phyloP scores from a whole-genome alignment of 2,113 vertebrate genomes.

The Coryphaenoides rupestris region DNA sequence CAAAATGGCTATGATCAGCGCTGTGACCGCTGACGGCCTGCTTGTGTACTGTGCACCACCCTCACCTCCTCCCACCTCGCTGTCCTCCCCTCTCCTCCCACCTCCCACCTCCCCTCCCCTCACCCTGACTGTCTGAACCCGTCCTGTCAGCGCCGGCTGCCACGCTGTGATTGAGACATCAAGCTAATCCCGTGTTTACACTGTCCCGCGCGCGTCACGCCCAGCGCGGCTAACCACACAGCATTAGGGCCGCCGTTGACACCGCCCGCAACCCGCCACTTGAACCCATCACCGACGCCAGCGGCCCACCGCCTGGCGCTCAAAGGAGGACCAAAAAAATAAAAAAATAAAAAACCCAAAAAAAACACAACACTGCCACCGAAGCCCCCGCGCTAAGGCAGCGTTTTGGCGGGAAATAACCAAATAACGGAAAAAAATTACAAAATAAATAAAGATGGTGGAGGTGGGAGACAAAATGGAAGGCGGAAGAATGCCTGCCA shows the following conservation, averaged over 20 bases:
- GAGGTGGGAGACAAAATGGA: constrained; percentile 18
- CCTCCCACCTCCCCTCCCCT: neutral
- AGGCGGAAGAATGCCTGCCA: constrained; percentile 52
- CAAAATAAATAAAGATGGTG: constrained; percentile 49
- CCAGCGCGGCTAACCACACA: constrained; percentile 70
- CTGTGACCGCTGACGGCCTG: too few species aligned
- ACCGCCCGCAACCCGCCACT: constrained; percentile 61
- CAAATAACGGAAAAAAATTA: too few species aligned
- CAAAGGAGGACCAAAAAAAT: too few species aligned
- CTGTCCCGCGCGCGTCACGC: constrained; percentile 62
- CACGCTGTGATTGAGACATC: constrained; percentile 75
- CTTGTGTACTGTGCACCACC: too few species aligned
- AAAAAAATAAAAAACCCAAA: too few species aligned
- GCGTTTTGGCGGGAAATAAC: constrained; percentile 40
- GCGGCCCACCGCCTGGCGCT: constrained; percentile 14
- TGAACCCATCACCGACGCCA: constrained; percentile 65
- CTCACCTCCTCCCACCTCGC: neutral
- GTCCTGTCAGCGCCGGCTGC: constrained; percentile 62
- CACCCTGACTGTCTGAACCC: constrained; percentile 35
- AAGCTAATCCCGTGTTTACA: constrained; percentile 78
- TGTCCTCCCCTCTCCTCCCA: neutral
- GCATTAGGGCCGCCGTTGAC: constrained; percentile 70
- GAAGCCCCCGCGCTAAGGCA: constrained; percentile 19
- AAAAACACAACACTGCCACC: neutral
- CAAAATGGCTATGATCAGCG: too few species aligned